Conservation (phyloP, 2,113 vertebrate species). For the Cololabis saira region DNA sequence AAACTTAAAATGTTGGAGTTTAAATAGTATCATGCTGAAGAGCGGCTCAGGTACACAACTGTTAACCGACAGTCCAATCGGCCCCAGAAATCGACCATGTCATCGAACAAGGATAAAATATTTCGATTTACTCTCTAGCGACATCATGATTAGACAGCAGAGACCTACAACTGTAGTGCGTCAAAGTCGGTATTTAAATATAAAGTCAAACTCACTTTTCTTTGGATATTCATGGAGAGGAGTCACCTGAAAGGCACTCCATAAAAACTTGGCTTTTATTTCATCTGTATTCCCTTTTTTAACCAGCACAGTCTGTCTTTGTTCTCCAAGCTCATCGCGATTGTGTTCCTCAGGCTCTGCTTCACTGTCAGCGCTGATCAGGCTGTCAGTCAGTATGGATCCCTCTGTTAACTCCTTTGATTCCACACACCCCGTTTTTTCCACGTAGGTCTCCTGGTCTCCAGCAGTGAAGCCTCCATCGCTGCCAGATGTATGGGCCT, state of each 20-base stretch:
- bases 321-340: constrained; percentile 15
- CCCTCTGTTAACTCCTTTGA: constrained; percentile 13
- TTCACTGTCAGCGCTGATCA: background rate
- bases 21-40: too few species aligned
- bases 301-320: constrained; percentile 7
- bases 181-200: constrained; percentile 2
- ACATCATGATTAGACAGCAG: background rate
- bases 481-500: constrained; percentile 43
- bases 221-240: constrained; percentile 58
- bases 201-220: constrained; percentile 72
- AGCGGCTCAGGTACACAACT: too few species aligned
- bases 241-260: constrained; percentile 61
- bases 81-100: too few species aligned
- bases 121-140: background rate
- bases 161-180: background rate
- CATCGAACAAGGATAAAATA: background rate
- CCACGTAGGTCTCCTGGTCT: constrained; percentile 48
- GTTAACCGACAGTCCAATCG: too few species aligned
- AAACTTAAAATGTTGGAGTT: too few species aligned
- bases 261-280: constrained; percentile 40
- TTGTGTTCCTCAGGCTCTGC: constrained; percentile 10
- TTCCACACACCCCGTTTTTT: constrained; percentile 29
- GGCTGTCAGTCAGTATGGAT: constrained; percentile 2
- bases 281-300: constrained; percentile 36
- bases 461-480: constrained; percentile 35